A percentile compares a stretch with the other conserved stretches of the same genome.
These are phyloP conservation scores for Noctuana brunneofusca DNA, from an alignment of 2,888 invertebrate species.

Conservation along the genomic window DNA sequence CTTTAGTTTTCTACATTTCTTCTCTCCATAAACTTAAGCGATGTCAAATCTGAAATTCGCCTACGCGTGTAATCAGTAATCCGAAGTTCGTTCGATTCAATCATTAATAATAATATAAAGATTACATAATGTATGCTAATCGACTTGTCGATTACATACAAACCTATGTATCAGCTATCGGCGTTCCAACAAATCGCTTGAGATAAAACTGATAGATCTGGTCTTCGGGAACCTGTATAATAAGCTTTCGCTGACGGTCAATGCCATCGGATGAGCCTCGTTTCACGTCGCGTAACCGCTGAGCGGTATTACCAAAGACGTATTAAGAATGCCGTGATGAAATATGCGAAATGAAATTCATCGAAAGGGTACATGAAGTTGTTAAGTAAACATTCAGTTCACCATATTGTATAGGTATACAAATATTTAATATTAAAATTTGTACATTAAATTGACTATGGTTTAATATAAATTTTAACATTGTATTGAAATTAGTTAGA, in stretches of 20 bases:
- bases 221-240: slow-evolving; percentile 25
- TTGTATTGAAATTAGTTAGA: too few species aligned
- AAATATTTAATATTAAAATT: too few species aligned
- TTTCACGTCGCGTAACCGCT: slow-evolving; percentile 40
- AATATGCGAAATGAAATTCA: slow-evolving; percentile 16
- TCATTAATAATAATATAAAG: not conserved
- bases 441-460: too few species aligned
- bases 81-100: not conserved
- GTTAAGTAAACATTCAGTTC: too few species aligned
- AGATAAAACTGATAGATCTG: slow-evolving; percentile 30
- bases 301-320: slow-evolving; percentile 16
- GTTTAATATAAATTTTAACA: too few species aligned
- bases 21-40: too few species aligned
- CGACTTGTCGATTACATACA: slow-evolving; percentile 7
- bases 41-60: too few species aligned
- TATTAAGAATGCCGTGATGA: slow-evolving; percentile 21
- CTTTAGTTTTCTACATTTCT: too few species aligned
- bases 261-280: slow-evolving; percentile 58
- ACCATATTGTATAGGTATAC: not conserved
- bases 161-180: not conserved
- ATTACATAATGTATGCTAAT: slow-evolving; percentile 4
- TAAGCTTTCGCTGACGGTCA: slow-evolving; percentile 68
- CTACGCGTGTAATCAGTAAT: not conserved
- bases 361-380: not conserved
- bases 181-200: slow-evolving; percentile 16